Base-by-base conservation (phyloP, 2,113 vertebrate species). In the Rhodinocichla rosea region DNA sequence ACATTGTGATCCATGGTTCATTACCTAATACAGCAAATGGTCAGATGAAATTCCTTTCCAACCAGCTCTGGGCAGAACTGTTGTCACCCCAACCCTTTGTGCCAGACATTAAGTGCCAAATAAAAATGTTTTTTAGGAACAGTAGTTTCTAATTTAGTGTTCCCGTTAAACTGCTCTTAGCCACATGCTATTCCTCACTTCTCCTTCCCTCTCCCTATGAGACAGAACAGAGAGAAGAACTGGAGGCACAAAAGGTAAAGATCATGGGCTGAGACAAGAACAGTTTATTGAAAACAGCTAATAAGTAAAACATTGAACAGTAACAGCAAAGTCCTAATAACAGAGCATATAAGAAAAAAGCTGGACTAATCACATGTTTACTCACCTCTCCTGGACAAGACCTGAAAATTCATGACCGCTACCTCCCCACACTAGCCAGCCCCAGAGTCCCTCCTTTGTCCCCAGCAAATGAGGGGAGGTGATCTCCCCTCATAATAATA, bases 31-130 rank as follows among this genome's bases (percentile, higher is more conserved):
- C 32, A 67, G 17, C 13, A 11, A 59, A 35, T 18, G 1, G 3
- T 21, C 17, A 32, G 32, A 32, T 32, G 15, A 26, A 49, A 57
- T 85, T 57, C 19, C 15, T 35, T 75, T 21, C 42, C 20, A 35
- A 9, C 10, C 5, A 17, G 3, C 26, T 42, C 30, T 76, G 44
- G 44, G 26, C 8, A 57, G 20, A 84, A 9, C 26, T 59, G 35
- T 22, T 50, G 20, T 67, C 20, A 50, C 13, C 6, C 7, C 44
- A 35, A 40, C 5, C 21, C 9, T 50, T 57, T 2, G 9, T 35
- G 13, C 44, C 21, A 50, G 5, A 32, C 0, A 0, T 13, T 42
- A 21, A 11, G 13, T 59, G 13, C 21, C 35, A 26, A 42, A 50
- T 24, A 50, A 42, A 26, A 4, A 6, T 42, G 17, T 11, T 42